Percentiles rank a stretch among this genome's conserved stretches.
Conservation (phyloP, 2,113 vertebrate species). For the Thinocorus orbignyianus region DNA sequence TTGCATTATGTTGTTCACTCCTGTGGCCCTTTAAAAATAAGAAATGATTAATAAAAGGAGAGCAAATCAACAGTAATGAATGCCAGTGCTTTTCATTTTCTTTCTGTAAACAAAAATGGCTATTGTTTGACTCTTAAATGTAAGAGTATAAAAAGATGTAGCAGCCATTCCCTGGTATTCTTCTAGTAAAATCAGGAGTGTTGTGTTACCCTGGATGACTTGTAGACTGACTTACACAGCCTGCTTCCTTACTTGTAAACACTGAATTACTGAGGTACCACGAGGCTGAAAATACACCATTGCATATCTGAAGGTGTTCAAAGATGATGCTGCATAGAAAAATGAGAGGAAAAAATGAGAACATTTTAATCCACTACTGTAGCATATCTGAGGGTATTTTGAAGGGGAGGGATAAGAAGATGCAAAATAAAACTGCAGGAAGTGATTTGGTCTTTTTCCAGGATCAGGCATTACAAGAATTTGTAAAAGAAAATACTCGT, state of each 20-base stretch:
- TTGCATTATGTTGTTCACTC: slow-evolving; percentile 31
- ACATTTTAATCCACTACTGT: background rate
- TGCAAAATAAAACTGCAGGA: background rate
- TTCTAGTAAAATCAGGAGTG: background rate
- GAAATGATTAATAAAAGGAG: slow-evolving; percentile 53
- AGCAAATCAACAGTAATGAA: slow-evolving; percentile 43
- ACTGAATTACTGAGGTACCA: background rate
- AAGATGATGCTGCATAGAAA: background rate
- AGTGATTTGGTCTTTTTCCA: background rate
- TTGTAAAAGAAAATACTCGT: background rate
- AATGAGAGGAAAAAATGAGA: background rate
- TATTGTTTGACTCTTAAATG: slow-evolving; percentile 6
- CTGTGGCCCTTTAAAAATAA: slow-evolving; percentile 54
- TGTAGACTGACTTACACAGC: background rate
- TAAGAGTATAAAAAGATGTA: background rate
- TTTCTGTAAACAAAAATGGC: slow-evolving; percentile 36
- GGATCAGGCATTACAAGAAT: background rate
- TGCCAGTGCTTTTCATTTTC: slow-evolving; percentile 46
- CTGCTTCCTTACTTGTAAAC: background rate
- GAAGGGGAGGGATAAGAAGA: background rate
- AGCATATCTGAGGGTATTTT: background rate
- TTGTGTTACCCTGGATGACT: background rate
- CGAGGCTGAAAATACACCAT: background rate
- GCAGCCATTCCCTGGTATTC: background rate
- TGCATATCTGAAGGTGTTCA: background rate